Conservation (phyloP, 2,113 vertebrate species). For the Pelmatolapia mariae region DNA sequence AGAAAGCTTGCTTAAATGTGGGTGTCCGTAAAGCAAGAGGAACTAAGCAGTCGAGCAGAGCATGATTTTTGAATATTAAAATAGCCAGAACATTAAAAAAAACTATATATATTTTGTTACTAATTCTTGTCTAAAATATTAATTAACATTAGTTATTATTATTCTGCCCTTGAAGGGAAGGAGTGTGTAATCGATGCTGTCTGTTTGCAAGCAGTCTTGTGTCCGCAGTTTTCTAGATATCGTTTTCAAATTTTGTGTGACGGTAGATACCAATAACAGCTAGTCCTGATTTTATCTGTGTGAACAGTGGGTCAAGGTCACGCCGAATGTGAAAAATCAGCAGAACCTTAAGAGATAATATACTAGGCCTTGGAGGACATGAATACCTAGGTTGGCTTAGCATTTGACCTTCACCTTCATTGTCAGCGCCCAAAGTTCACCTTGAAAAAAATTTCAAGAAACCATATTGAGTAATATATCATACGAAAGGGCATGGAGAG, state of each 20-base stretch:
- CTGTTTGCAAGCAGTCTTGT: background rate
- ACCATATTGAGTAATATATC: background rate
- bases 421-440: background rate
- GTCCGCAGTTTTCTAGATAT: rapidly evolving
- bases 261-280: rapidly evolving
- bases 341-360: background rate
- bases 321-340: rapidly evolving
- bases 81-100: background rate
- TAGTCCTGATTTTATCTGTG: background rate
- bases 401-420: background rate
- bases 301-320: background rate
- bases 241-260: rapidly evolving
- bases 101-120: background rate
- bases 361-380: background rate
- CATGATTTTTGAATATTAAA: background rate
- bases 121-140: background rate
- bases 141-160: background rate
- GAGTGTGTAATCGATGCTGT: background rate
- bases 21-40: background rate
- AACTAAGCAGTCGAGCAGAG: background rate
- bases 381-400: background rate
- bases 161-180: background rate
- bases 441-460: background rate
- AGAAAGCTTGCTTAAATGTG: background rate
- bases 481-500: background rate